phyloP scores from a whole-genome alignment of 2,888 invertebrate species.

The Drosophila differens region DNA sequence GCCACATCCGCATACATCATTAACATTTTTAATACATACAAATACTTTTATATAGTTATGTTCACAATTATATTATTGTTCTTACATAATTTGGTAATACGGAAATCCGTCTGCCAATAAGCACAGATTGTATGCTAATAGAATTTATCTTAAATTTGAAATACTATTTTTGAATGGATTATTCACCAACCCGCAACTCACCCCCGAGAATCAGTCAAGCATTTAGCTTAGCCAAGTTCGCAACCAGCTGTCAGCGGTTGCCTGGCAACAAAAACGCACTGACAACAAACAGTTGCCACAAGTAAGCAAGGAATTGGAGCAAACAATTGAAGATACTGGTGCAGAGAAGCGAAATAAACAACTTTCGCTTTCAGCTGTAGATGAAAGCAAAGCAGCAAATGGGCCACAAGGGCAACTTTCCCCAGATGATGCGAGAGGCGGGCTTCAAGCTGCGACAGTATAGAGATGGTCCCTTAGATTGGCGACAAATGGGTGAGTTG shows the following conservation, averaged over 20 bases:
- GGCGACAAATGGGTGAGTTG: conserved; percentile 82
- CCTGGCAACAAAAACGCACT: conserved; percentile 54
- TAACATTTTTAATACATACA: not conserved
- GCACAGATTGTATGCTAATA: not conserved
- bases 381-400: conserved; percentile 37
- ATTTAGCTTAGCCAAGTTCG: not conserved
- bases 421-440: conserved; percentile 83
- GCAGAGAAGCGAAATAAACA: conserved; percentile 38
- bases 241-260: conserved; percentile 43
- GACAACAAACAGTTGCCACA: conserved; percentile 52
- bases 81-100: not conserved
- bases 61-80: not conserved
- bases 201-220: not conserved
- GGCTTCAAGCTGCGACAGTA: conserved; percentile 83
- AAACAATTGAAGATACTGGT: conserved; percentile 33
- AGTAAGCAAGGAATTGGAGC: conserved; percentile 28
- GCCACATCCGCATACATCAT: not conserved
- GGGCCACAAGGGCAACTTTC: conserved; percentile 80
- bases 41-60: not conserved
- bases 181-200: not conserved
- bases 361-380: conserved; percentile 47
- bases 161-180: fast-evolving
- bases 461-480: conserved; percentile 83
- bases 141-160: not conserved
- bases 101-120: not conserved